Conservation (phyloP, 2,888 invertebrate genomes). For the Bhutanitis thaidina region DNA sequence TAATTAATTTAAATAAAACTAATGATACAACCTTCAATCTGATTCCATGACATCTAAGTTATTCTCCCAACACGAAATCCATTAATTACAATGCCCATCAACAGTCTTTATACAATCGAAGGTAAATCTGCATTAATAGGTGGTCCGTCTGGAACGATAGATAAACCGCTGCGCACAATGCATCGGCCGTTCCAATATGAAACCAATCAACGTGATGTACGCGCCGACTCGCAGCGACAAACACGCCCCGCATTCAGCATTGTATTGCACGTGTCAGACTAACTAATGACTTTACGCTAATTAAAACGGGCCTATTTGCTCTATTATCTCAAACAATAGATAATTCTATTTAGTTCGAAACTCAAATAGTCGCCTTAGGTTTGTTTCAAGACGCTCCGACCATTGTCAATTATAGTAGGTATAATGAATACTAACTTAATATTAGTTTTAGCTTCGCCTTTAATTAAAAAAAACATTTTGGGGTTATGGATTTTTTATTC, state of each 20-base stretch:
- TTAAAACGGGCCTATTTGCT: conserved; percentile 47
- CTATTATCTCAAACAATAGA: conserved; percentile 6
- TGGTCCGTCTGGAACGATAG: conserved; percentile 29
- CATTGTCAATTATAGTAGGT: too few relatives aligned
- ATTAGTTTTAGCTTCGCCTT: too few relatives aligned
- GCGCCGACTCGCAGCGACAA: conserved; percentile 31
- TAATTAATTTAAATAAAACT: too few relatives aligned
- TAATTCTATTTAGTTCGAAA: neutral
- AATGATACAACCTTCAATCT: too few relatives aligned
- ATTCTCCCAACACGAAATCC: neutral
- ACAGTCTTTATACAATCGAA: conserved; percentile 26
- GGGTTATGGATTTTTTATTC: too few relatives aligned
- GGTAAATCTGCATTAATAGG: conserved; percentile 41
- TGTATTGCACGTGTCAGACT: conserved; percentile 30
- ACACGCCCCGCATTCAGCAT: conserved; percentile 45
- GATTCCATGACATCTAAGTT: neutral
- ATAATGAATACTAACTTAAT: too few relatives aligned
- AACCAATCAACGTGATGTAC: conserved; percentile 65
- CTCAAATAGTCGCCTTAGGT: too few relatives aligned
- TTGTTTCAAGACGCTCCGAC: too few relatives aligned
- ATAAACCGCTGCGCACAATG: conserved; percentile 19
- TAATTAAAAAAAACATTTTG: too few relatives aligned
- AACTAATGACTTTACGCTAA: conserved; percentile 55
- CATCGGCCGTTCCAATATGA: conserved; percentile 55
- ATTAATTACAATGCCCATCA: neutral